These are phyloP conservation scores for Lathamus discolor DNA, from an alignment of 2,113 vertebrate genomes.

Conservation along the genomic window DNA sequence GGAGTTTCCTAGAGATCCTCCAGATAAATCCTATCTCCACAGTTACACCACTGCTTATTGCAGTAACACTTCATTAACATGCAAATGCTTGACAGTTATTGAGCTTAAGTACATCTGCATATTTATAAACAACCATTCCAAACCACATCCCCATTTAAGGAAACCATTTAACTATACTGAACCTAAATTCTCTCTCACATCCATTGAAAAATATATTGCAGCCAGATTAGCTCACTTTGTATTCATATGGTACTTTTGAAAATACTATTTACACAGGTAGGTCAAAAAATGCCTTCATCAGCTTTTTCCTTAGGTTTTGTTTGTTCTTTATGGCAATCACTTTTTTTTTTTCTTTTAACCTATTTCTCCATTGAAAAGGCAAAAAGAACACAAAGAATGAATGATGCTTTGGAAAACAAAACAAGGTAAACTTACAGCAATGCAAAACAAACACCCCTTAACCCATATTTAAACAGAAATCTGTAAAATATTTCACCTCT, in stretches of 20 bases:
- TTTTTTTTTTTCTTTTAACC: not conserved
- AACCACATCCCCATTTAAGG: not conserved
- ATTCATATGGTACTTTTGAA: not conserved
- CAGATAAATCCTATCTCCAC: not conserved
- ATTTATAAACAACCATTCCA: conserved; percentile 36
- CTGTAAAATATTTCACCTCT: not conserved
- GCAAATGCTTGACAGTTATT: conserved; percentile 26
- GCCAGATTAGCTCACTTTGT: not conserved
- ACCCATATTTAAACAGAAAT: not conserved
- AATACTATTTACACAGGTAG: not conserved
- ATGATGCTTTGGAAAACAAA: not conserved
- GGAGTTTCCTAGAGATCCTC: not conserved
- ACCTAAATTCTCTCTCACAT: not conserved
- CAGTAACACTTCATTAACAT: conserved; percentile 26
- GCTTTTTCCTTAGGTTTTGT: not conserved
- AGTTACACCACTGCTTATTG: not conserved
- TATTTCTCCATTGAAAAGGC: not conserved
- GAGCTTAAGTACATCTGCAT: conserved; percentile 10
- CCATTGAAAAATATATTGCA: not conserved
- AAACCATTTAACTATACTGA: not conserved
- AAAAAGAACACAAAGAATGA: not conserved
- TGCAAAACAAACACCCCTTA: not conserved
- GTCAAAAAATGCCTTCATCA: not conserved
- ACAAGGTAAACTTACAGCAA: fast-evolving
- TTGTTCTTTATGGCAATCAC: not conserved